Evolutionary conservation across 2,797 vertebrate species (phyloP).

Genomic region (Poeciliopsis presidionis): DNA sequence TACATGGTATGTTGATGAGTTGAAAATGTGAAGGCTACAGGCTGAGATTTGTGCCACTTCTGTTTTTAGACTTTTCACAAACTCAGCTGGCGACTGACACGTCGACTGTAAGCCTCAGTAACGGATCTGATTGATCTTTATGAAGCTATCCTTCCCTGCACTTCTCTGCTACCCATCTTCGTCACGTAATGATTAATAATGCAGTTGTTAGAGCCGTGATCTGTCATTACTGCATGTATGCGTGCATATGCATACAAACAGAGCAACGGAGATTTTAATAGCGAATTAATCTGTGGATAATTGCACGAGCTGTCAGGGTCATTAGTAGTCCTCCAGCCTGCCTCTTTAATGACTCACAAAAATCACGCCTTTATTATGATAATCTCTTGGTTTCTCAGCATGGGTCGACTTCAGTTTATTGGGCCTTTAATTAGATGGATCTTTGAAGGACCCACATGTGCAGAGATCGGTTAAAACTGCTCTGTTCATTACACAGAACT

Average conservation of each 20-base stretch:
- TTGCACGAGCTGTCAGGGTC: conserved; percentile 55
- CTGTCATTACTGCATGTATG: conserved; percentile 54
- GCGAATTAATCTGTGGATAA: conserved; percentile 65
- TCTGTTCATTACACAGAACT: neutral
- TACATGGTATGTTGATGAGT: conserved; percentile 33
- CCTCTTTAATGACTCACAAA: conserved; percentile 48
- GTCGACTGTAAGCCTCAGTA: conserved; percentile 36
- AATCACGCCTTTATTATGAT: conserved; percentile 41
- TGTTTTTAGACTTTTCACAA: conserved; percentile 37
- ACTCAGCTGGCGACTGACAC: conserved; percentile 22
- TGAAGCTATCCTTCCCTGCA: conserved; percentile 38
- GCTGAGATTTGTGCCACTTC: conserved; percentile 26
- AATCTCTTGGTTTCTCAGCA: conserved; percentile 36
- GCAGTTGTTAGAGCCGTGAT: conserved; percentile 38
- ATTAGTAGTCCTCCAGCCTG: conserved; percentile 60
- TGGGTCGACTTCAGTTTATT: conserved; percentile 32
- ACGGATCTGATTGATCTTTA: conserved; percentile 58
- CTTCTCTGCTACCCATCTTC: conserved; percentile 35
- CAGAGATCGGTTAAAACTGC: conserved; percentile 5
- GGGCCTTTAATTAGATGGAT: conserved; percentile 35
- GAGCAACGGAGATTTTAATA: conserved; percentile 46
- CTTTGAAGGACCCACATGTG: conserved; percentile 6
- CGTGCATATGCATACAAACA: conserved; percentile 55
- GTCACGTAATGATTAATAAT: conserved; percentile 61
- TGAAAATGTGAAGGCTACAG: conserved; percentile 6